phyloP scores from a whole-genome alignment of 1,140 invertebrate species.

The Polypedilum pembai region DNA sequence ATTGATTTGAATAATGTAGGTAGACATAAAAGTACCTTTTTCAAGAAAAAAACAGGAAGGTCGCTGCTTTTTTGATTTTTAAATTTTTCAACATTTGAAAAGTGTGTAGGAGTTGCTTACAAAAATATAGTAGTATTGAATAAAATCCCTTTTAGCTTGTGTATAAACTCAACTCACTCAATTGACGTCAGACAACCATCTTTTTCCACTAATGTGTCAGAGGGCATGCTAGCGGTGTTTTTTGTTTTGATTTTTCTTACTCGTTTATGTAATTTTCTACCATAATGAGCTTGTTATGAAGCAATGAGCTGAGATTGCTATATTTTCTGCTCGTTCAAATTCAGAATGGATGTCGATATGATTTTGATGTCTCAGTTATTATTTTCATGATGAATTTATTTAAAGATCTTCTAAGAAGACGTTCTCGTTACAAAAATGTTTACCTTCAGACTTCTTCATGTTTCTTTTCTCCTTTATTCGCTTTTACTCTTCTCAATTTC shows the following conservation, averaged over 20 bases:
- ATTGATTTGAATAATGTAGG: not conserved
- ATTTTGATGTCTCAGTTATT: too few relatives aligned
- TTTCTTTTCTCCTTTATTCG: too few relatives aligned
- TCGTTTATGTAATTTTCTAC: not conserved
- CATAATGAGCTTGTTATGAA: constrained; percentile 9
- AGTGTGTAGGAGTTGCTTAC: not conserved
- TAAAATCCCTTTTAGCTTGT: not conserved
- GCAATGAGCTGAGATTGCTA: not conserved
- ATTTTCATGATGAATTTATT: too few relatives aligned
- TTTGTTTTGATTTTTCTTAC: not conserved
- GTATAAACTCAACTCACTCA: not conserved
- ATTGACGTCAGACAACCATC: not conserved
- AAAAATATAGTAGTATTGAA: not conserved
- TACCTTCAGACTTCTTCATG: too few relatives aligned
- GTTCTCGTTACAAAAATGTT: too few relatives aligned
- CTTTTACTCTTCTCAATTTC: too few relatives aligned
- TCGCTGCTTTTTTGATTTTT: not conserved
- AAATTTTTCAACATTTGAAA: not conserved
- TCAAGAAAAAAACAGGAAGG: not conserved
- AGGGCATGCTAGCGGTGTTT: not conserved
- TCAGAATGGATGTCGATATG: too few relatives aligned
- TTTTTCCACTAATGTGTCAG: not conserved
- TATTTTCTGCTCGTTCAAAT: too few relatives aligned
- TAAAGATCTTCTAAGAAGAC: too few relatives aligned
- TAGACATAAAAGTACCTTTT: not conserved